Conservation (phyloP, 2,113 vertebrate species). For the Chaetops frenatus region DNA sequence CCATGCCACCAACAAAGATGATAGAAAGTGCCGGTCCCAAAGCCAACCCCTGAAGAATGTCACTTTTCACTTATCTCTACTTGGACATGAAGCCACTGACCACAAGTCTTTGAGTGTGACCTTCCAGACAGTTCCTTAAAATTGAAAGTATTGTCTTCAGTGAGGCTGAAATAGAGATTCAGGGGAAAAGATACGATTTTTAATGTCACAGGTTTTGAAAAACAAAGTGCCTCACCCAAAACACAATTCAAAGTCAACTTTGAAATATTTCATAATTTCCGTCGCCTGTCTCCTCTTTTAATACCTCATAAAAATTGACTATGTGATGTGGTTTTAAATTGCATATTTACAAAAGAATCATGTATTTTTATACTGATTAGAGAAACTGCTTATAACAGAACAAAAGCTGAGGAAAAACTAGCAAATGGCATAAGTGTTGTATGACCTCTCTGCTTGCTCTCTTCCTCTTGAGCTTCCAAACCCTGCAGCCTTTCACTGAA, state of each 20-base stretch:
- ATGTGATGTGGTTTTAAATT: not conserved
- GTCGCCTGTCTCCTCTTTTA: not conserved
- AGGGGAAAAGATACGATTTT: not conserved
- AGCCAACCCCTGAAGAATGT: rapidly evolving
- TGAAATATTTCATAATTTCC: not conserved
- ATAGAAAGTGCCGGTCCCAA: rapidly evolving
- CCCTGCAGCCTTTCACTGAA: not conserved
- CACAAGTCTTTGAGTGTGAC: not conserved
- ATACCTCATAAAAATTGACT: not conserved
- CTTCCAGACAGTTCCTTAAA: not conserved
- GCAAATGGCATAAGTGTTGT: not conserved
- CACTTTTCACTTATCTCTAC: not conserved
- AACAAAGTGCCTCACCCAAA: not conserved
- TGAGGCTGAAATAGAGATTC: not conserved
- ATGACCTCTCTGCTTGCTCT: not conserved
- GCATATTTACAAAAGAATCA: not conserved
- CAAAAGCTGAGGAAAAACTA: not conserved
- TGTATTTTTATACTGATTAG: not conserved
- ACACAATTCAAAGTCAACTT: not conserved
- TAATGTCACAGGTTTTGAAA: not conserved
- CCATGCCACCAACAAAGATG: rapidly evolving
- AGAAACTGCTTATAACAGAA: not conserved
- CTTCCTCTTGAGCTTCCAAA: not conserved
- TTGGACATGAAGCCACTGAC: not conserved
- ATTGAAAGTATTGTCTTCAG: not conserved